Conservation (phyloP, 1,140 invertebrate genomes). For the Brachionus rubens region DNA sequence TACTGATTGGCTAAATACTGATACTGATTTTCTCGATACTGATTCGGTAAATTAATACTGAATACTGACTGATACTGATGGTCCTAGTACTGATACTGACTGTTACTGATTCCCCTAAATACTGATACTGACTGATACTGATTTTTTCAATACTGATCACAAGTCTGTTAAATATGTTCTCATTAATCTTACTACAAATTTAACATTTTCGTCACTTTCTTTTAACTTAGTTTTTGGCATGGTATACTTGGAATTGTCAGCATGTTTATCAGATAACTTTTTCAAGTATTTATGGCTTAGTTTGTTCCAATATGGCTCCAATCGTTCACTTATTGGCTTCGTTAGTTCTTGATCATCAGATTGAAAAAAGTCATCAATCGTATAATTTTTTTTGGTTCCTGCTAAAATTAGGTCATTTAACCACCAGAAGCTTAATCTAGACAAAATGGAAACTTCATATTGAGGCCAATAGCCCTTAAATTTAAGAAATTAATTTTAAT, state of each 20-base stretch:
- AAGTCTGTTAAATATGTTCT: no score
- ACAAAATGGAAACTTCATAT: neutral
- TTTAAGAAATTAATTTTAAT: neutral
- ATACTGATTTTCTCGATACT: no score
- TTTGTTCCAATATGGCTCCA: neutral
- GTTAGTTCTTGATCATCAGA: neutral
- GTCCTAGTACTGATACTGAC: no score
- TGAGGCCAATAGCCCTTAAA: neutral
- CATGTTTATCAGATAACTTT: neutral
- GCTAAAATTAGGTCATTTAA: constrained; percentile 3
- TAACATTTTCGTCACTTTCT: neutral
- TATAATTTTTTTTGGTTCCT: neutral
- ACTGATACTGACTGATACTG: no score
- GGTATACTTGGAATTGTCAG: neutral
- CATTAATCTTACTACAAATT: constrained; percentile 9
- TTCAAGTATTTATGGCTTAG: no score
- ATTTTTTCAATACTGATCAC: no score
- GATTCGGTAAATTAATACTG: no score
- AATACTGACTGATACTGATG: no score
- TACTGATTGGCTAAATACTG: no score
- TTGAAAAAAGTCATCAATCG: neutral
- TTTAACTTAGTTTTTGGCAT: neutral
- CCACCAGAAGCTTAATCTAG: constrained; percentile 1
- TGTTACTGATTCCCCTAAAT: no score
- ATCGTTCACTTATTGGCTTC: neutral